Evolutionary conservation across 2,797 vertebrate genomes (phyloP), one percentile per base, ranked within the genome.

Genomic region (Eulemur rubriventer): DNA sequence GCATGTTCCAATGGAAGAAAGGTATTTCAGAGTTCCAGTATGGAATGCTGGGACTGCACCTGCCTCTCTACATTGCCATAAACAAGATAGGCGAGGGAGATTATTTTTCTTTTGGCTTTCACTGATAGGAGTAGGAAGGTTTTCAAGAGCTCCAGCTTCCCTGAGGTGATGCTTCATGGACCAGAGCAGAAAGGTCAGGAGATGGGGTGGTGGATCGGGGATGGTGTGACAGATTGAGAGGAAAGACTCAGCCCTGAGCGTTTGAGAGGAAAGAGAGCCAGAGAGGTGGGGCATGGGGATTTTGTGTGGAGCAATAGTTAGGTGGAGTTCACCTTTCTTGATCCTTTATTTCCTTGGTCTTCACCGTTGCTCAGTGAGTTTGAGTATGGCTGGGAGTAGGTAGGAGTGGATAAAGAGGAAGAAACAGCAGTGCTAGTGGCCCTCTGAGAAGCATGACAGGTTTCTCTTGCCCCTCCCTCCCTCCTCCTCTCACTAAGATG

Each of bases 251-350:
- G 20, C 30, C 13, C 24, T 35, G 38, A 38, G 81, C 30, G 33
- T 41, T 10, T 48, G 16, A 67, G 63, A 92, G 16, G 1, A 41
- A 28, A 57, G n/a, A 38, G 17, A 63, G 41, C 26, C 16, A 38
- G 93, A 73, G 11, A 61, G 2, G 17, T 41, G 8, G 67, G 22
- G 14, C 13, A 11, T 59, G 46, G 69, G 22, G 20, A 33, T 46
- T 38, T 30, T 28, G 9, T 4, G 17, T 28, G 10, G 30, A 63
- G 26, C 76, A 11, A 1, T 24, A 22, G 1, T 10, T 20, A 0
- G 6, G 4, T 22, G 22, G 4, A 24, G 2, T n/a, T 75, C 4
- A 17, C 14, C 26, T 55, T 41, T 28, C 50, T 46, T 17, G 16
- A n/a, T 12, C 10, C 28, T n/a, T 59, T 26, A 24, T 72, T 41